A percentile compares a stretch with the other conserved stretches of the same genome.
Conservation (phyloP, 2,888 invertebrate species). For the Melolontha melolontha region DNA sequence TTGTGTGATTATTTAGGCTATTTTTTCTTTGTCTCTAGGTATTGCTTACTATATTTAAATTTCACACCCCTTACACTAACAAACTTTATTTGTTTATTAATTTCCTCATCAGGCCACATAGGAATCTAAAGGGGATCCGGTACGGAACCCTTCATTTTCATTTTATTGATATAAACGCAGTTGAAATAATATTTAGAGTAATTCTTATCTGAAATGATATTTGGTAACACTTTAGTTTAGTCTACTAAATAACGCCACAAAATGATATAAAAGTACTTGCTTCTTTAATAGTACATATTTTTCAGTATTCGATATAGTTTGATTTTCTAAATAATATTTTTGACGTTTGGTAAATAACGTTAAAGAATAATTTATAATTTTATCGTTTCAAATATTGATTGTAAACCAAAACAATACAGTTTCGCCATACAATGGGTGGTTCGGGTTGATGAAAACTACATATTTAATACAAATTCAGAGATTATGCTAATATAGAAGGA, state of each 20-base stretch:
- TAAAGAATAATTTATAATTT: too few species aligned
- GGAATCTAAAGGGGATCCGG: not conserved
- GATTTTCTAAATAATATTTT: too few species aligned
- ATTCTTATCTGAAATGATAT: not conserved
- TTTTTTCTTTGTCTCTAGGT: constrained; percentile 25
- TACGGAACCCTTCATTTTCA: not conserved
- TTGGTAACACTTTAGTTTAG: constrained; percentile 1
- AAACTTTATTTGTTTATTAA: constrained; percentile 41
- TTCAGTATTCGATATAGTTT: too few species aligned
- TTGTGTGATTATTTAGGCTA: constrained; percentile 41
- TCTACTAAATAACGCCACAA: not conserved
- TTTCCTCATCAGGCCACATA: constrained; percentile 14
- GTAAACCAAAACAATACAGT: too few species aligned
- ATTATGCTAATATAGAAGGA: too few species aligned
- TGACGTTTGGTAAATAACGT: too few species aligned
- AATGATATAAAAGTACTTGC: too few species aligned
- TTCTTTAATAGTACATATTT: too few species aligned
- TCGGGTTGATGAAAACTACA: too few species aligned
- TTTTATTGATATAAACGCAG: constrained; percentile 8
- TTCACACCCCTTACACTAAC: constrained; percentile 39
- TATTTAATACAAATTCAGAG: too few species aligned
- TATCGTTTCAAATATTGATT: too few species aligned
- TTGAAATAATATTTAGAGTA: not conserved
- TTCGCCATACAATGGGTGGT: too few species aligned
- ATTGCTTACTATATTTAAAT: constrained; percentile 34